Evolutionary conservation across 2,888 invertebrate genomes (phyloP), one percentile per base, ranked within the genome.

Genomic region (Drosophila affinis): DNA sequence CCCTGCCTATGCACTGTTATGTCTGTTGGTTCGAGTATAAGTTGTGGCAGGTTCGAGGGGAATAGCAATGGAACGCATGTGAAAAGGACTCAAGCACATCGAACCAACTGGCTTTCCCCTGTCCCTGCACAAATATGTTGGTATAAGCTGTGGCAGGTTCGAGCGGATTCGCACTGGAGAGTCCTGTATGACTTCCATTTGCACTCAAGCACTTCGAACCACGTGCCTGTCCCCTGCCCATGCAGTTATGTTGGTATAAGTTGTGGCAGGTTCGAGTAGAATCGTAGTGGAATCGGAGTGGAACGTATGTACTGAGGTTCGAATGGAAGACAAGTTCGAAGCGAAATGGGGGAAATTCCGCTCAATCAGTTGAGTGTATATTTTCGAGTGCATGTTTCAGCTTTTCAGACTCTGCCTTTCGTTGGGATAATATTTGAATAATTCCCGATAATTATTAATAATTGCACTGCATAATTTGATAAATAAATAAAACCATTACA

Each of bases 391-490:
- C 4, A 10, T n/a, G 21, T 9, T 21, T 17, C 29, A 52, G 17
- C 32, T 21, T 21, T 39, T 4, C 14, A 12, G 12, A 34, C 14
- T 12, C 34, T 9, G 2, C 32, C 39, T 4, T 21, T 2, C 9
- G 1, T 39, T 14, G 12, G 56, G 65, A 21, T 1, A 6, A 14
- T 39, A 48, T 17, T 14, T 0, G 45, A 29, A 60, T 53, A 47
- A 52, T 48, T 21, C 49, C 52, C 18, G 46, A 29, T 73, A 71
- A 81, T 63, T 72, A 63, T 72, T 62, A 72, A 71, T 78, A 74
- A 71, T 81, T 70, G 62, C 64, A 39, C 48, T 52, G 49, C 62
- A 62, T 77, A 78, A 80, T 77, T 76, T 67, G 71, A 76, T 72
- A 57, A 68, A 74, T 75, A 62, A 75, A 68, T 76, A 76, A 75